Evolutionary conservation across 2,797 vertebrate species (phyloP).

Genomic region (Chaenodraco wilsoni): DNA sequence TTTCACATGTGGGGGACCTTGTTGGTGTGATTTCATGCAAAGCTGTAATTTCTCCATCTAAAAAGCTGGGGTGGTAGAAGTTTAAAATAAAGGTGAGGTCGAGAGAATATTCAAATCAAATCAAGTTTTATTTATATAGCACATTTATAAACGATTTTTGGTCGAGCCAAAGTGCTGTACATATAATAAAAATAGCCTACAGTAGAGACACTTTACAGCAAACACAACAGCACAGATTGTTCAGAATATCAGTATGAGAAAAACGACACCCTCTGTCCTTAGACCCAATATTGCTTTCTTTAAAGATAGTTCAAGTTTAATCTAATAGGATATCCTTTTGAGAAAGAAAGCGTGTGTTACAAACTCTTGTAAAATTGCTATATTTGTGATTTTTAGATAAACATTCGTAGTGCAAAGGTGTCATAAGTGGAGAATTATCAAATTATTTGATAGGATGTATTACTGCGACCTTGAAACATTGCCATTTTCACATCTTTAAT

Average conservation of each 20-base stretch:
- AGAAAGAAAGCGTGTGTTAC: neutral
- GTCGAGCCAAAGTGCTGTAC: too few relatives aligned
- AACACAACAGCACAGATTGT: too few relatives aligned
- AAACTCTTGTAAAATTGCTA: neutral
- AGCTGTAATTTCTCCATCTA: neutral
- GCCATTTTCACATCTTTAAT: slow-evolving; percentile 18
- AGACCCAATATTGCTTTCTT: neutral
- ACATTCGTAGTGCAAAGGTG: neutral
- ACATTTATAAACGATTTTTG: too few relatives aligned
- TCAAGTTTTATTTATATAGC: too few relatives aligned
- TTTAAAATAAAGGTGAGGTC: neutral
- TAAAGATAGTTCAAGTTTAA: neutral
- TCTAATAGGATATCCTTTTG: neutral
- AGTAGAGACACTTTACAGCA: too few relatives aligned
- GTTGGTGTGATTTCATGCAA: neutral
- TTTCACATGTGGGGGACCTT: neutral
- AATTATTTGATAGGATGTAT: neutral
- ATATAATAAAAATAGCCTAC: too few relatives aligned
- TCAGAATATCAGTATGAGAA: too few relatives aligned
- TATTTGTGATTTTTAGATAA: neutral
- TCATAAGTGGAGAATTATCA: neutral
- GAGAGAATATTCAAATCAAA: neutral
- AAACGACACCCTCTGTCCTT: too few relatives aligned
- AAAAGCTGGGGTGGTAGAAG: neutral
- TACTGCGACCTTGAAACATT: neutral